Evolutionary conservation across 2,888 invertebrate genomes (phyloP).

Genomic region (Campaea margaritaria): DNA sequence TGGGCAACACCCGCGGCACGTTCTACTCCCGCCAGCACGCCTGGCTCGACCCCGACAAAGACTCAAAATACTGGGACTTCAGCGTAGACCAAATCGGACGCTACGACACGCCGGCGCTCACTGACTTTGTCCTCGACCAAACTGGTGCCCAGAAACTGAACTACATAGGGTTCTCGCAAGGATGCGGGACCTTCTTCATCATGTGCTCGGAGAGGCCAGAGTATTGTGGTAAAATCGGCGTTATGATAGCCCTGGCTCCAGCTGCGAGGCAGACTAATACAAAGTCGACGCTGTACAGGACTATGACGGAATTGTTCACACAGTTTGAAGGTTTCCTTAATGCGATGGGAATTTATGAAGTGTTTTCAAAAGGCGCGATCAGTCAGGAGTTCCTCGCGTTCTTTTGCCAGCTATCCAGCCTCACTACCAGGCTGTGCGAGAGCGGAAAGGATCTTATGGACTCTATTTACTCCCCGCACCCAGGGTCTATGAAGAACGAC

Average conservation of each 20-base stretch:
- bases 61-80: slow-evolving; percentile 84
- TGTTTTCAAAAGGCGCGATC: slow-evolving; percentile 58
- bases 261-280: slow-evolving; percentile 80
- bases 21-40: slow-evolving; percentile 80
- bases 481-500: slow-evolving; percentile 60
- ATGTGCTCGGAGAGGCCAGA: slow-evolving; percentile 87
- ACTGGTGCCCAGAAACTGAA: slow-evolving; percentile 59
- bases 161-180: slow-evolving; percentile 91
- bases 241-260: slow-evolving; percentile 87
- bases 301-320: slow-evolving; percentile 39
- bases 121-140: slow-evolving; percentile 62
- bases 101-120: slow-evolving; percentile 89
- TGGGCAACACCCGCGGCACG: slow-evolving; percentile 45
- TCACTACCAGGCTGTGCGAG: slow-evolving; percentile 54
- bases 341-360: slow-evolving; percentile 53
- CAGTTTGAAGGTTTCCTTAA: slow-evolving; percentile 47
- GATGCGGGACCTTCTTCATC: slow-evolving; percentile 87
- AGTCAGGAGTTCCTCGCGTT: slow-evolving; percentile 60
- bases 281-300: slow-evolving; percentile 53
- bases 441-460: slow-evolving; percentile 51
- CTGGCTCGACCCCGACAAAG: slow-evolving; percentile 59
- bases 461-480: slow-evolving; percentile 50
- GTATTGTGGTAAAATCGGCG: slow-evolving; percentile 86
- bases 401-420: slow-evolving; percentile 57
- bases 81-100: slow-evolving; percentile 91